phyloP scores from a whole-genome alignment of 2,797 vertebrate genomes.

The Amazona finschi region DNA sequence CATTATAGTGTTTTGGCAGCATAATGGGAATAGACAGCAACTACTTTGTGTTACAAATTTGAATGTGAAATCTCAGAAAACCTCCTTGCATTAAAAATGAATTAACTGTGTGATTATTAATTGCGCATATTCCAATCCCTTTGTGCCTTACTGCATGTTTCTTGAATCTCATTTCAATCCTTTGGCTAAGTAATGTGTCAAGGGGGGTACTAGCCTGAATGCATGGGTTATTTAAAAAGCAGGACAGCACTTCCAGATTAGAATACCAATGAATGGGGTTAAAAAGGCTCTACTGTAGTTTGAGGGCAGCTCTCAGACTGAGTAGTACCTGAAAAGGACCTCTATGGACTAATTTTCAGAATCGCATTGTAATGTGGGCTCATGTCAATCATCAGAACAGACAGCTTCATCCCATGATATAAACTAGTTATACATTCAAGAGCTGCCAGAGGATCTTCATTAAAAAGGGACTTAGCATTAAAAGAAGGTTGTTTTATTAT shows the following conservation, averaged over 20 bases:
- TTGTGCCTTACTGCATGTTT: conserved; percentile 96
- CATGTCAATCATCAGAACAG: conserved; percentile 99
- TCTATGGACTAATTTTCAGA: conserved; percentile 99
- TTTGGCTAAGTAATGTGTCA: conserved; percentile 96
- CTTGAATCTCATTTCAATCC: conserved; percentile 97
- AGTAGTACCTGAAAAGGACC: conserved; percentile 95
- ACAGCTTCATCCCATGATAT: conserved; percentile 99
- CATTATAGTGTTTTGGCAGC: conserved; percentile 68
- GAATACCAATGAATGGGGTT: conserved; percentile 99
- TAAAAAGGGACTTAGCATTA: conserved; percentile 84
- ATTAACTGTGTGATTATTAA: conserved; percentile 99
- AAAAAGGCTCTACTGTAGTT: conserved; percentile 98
- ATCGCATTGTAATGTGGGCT: conserved; percentile 99
- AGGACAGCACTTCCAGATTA: conserved; percentile 90
- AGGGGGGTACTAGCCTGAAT: conserved; percentile 92
- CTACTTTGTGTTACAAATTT: conserved; percentile 80
- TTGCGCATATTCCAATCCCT: conserved; percentile 98
- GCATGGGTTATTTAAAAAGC: conserved; percentile 99
- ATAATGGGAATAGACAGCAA: conserved; percentile 73
- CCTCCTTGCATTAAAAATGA: conserved; percentile 93
- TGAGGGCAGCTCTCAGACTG: conserved; percentile 95
- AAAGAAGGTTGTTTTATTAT: conserved; percentile 85
- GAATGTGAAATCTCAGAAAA: conserved; percentile 83
- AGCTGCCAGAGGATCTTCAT: conserved; percentile 88
- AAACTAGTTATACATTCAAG: conserved; percentile 95